Evolutionary conservation across 2,113 vertebrate genomes (phyloP).

Genomic region (Chloropsis hardwickii): DNA sequence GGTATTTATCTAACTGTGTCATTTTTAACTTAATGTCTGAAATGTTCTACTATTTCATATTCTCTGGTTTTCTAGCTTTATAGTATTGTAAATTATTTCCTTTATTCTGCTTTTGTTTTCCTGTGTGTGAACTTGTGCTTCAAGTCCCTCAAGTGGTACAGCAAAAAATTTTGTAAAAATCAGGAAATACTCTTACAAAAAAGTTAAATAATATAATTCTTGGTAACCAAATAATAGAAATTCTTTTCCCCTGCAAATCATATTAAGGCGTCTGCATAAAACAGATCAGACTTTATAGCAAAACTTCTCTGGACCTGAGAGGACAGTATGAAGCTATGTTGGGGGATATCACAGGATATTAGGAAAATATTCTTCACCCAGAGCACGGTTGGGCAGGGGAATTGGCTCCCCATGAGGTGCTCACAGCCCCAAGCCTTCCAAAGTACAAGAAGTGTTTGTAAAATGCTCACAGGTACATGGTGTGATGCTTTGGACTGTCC

Average conservation of each 20-base stretch:
- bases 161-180: background rate
- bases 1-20: background rate
- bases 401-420: background rate
- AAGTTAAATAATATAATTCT: background rate
- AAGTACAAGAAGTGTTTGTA: background rate
- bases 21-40: background rate
- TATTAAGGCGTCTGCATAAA: background rate
- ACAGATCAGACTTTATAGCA: background rate
- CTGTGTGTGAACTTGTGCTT: background rate
- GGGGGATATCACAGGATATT: background rate
- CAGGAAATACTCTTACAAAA: background rate
- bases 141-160: background rate
- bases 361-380: background rate
- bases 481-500: background rate
- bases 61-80: background rate
- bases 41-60: background rate
- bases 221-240: background rate
- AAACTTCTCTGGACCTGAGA: background rate
- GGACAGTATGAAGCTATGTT: background rate
- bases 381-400: no score
- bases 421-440: background rate
- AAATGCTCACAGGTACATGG: background rate
- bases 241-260: background rate
- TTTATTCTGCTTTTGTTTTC: background rate
- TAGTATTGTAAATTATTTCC: background rate